These are phyloP conservation scores for Myotis findleyi DNA, from an alignment of 2,797 vertebrate genomes.

Conservation along the genomic window DNA sequence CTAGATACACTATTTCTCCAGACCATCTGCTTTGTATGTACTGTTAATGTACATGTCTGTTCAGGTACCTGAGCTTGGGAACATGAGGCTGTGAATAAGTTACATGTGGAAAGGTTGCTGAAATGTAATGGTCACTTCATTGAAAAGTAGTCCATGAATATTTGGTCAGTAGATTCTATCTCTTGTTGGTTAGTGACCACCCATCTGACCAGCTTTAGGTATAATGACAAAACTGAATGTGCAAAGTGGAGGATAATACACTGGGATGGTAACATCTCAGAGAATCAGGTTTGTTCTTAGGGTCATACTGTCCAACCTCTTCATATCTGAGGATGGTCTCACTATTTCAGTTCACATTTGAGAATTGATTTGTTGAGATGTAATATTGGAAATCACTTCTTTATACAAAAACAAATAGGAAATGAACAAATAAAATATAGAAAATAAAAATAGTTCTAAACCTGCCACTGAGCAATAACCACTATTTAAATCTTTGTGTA, in stretches of 20 bases:
- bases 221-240: neutral
- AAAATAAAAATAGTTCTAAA: constrained; percentile 41
- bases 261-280: neutral
- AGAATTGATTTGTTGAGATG: neutral
- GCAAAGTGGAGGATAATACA: neutral
- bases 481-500: constrained; percentile 6
- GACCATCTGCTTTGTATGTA: neutral
- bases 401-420: neutral
- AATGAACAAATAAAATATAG: constrained; percentile 10
- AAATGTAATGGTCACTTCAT: neutral
- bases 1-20: neutral
- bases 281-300: neutral
- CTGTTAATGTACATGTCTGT: neutral
- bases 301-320: neutral
- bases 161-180: neutral
- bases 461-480: neutral
- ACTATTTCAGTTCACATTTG: constrained; percentile 16
- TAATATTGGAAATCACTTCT: constrained; percentile 15
- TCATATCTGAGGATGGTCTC: neutral
- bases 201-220: neutral
- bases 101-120: neutral
- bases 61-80: neutral
- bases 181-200: neutral
- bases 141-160: neutral
- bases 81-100: neutral